Conservation (phyloP, 2,797 vertebrate species). For the Sebastes oblongus region DNA sequence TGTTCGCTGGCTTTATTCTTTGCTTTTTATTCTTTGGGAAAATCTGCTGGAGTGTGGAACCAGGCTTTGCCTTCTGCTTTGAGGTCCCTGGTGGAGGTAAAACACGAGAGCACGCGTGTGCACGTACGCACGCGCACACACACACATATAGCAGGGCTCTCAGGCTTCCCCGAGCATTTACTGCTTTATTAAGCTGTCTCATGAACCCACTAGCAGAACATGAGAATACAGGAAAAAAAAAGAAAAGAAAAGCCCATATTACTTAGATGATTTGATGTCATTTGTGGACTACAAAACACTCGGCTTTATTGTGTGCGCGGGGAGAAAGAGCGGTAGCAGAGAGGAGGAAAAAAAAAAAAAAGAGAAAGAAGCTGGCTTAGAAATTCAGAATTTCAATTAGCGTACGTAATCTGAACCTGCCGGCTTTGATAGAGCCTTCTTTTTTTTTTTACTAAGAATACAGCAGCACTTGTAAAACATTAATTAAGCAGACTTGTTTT, state of each 20-base stretch:
- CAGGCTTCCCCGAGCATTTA: constrained; percentile 76
- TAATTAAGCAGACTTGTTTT: constrained; percentile 82
- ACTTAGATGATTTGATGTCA: constrained; percentile 83
- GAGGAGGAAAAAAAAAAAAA: constrained; percentile 1
- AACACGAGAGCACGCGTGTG: constrained; percentile 51
- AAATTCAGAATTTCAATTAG: constrained; percentile 87
- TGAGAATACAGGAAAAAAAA: constrained; percentile 69
- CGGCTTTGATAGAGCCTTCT: constrained; percentile 81
- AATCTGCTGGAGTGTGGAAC: constrained; percentile 60
- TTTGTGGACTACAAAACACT: constrained; percentile 79
- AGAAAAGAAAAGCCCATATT: constrained; percentile 79
- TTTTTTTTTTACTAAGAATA: constrained; percentile 75
- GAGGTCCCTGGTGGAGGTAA: constrained; percentile 68
- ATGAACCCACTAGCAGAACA: constrained; percentile 81
- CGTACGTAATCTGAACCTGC: constrained; percentile 84
- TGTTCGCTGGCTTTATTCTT: constrained; percentile 65
- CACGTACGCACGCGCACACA: neutral
- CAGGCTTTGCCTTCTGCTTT: constrained; percentile 65
- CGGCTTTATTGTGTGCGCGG: constrained; percentile 76
- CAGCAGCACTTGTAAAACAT: constrained; percentile 86
- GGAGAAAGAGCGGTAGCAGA: constrained; percentile 58
- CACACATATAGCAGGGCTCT: constrained; percentile 52
- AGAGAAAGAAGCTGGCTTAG: constrained; percentile 70
- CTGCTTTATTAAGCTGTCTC: constrained; percentile 85
- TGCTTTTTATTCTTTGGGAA: constrained; percentile 66